These are phyloP conservation scores for Nothobranchius furzeri DNA, from an alignment of 2,113 vertebrate species.

Conservation along the genomic window DNA sequence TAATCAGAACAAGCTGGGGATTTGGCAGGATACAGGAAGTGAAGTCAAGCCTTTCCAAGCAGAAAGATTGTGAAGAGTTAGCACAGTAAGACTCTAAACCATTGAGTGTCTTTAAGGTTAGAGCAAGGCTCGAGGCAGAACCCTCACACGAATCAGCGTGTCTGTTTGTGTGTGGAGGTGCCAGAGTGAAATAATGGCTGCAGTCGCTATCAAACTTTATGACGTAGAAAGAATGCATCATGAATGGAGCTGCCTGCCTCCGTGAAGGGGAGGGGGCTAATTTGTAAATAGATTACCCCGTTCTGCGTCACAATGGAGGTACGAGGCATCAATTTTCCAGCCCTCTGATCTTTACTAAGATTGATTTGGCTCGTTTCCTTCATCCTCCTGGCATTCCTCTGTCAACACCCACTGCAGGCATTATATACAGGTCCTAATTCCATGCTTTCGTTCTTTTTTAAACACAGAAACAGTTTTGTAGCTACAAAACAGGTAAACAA, in stretches of 20 bases:
- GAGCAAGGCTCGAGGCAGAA: no score
- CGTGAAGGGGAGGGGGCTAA: conserved; percentile 18
- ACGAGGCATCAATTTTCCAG: conserved; percentile 14
- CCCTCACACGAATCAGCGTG: no score
- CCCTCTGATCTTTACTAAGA: conserved; percentile 40
- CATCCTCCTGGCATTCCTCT: background rate
- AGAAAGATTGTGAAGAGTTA: no score
- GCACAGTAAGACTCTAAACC: no score
- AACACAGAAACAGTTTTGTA: no score
- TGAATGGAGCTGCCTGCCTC: background rate
- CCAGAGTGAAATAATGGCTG: conserved; percentile 17
- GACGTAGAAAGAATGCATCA: conserved; percentile 54
- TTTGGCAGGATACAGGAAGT: background rate
- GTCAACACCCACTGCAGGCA: conserved; percentile 2
- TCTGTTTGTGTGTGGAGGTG: background rate
- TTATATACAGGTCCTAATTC: no score
- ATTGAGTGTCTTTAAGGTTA: no score
- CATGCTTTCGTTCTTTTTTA: no score
- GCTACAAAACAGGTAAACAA: no score
- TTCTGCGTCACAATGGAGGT: conserved; percentile 31
- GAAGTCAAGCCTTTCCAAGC: background rate
- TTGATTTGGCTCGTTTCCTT: conserved; percentile 21
- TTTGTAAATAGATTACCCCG: conserved; percentile 36
- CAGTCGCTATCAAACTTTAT: conserved; percentile 35
- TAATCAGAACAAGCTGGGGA: background rate